Evolutionary conservation across 2,113 vertebrate species (phyloP), one percentile per base, ranked within the genome.

Genomic region (Cryptotis parvus): DNA sequence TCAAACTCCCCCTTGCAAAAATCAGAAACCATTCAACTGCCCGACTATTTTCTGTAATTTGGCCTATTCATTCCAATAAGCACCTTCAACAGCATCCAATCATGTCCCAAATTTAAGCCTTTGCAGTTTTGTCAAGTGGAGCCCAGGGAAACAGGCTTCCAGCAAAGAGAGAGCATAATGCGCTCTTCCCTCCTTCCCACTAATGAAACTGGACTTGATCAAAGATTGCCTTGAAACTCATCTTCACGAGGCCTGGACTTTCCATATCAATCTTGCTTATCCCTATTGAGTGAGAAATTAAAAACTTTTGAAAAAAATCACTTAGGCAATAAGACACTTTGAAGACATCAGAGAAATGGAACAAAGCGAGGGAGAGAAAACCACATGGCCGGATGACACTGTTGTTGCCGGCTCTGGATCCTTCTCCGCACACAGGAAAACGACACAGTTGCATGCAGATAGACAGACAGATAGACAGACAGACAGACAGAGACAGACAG

Each of bases 41-140:
- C 27, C 58, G 69, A 85, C 18, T 55, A 10, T 26, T 76, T 70
- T 87, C 69, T 89, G 35, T 9, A 77, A 92, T 81, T 73, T 63
- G 81, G 74, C 15, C 45, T 65, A 11, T 41, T 89, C n/a, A 39
- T 27, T 8, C 15, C 45, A 91, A 85, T 14, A 31, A 37, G 86
- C 39, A 80, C 18, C 35, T 87, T 76, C 9, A 79, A 43, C 73
- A 29, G 73, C 16, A 77, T 52, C 87, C 31, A 77, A 89, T 70
- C 52, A 45, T 58, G 92, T 91, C 63, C 45, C 55, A 82, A 86
- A 90, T 77, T 52, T 58, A 89, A 85, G 26, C n/a, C 18, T 90
- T 74, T 41, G 37, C 9, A 26, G 68, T 74, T 61, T 35, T 81
- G 80, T 86, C 72, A 89, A 84, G 24, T 7, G 43, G 6, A 84